Evolutionary conservation across 2,797 vertebrate species (phyloP), one percentile per base, ranked within the genome.

Genomic region (Hafferia zeledoni): DNA sequence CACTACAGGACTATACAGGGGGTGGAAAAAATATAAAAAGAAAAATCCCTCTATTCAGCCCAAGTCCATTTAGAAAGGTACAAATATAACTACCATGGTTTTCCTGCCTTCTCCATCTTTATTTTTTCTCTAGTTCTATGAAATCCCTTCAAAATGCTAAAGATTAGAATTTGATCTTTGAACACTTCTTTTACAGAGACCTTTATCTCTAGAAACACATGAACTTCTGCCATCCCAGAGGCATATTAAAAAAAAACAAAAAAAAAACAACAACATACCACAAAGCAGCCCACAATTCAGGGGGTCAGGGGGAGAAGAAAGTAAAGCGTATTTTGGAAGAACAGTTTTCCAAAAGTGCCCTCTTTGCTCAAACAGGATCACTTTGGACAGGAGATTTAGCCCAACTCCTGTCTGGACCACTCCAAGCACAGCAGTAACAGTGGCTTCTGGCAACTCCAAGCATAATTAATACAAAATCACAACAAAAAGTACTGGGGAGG

Each of bases 161-260:
- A 56, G 10, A 16, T 0, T 0, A 19, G 19, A 67, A 67, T n/a
- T 15, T 50, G 4, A 70, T 22, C 20, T 70, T 30, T 55, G 4
- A 87, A 55, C 17, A 16, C 2, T 16, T n/a, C 19, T 53, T 60
- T 87, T 37, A 75, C 9, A 60, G 37, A 71, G 4, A 18, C 12
- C 31, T 63, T 39, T 41, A 1, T 5, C 22, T 28, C 37, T 20
- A n/a, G 17, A 60, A 72, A 76, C 13, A 35, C 10, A 6, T 6
- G 31, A 70, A 52, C 13, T 82, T 39, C 3, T 52, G 13, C 28
- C 25, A 56, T 4, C 11, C 15, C 44, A 77, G 19, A 63, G 25
- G 8, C 7, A 2, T 1, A 35, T 3, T 7, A 41, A 41, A 41
- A 41, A 41, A 41, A 41, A 41, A 15, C 15, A 14, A 41, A 41